Conservation (phyloP, 2,113 vertebrate genomes). For the Sciurus niger region DNA sequence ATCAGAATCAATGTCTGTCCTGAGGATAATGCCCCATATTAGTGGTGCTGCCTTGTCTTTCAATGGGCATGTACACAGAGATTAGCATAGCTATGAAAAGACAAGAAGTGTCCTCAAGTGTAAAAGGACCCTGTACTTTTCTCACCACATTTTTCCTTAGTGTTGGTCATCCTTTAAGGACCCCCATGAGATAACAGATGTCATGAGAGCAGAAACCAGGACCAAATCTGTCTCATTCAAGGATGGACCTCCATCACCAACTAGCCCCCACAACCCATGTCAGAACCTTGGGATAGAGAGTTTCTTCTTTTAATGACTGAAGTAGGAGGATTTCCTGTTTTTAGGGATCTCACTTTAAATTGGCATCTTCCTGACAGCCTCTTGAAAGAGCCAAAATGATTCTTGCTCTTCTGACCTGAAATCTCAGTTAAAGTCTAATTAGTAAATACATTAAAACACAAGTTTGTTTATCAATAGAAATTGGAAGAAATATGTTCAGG, state of each 20-base stretch:
- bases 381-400: not conserved
- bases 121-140: not conserved
- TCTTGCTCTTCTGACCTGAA: not conserved
- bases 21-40: too few relatives aligned
- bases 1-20: not conserved
- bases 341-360: not conserved
- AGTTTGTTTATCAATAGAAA: not conserved
- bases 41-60: not conserved
- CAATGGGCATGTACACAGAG: too few relatives aligned
- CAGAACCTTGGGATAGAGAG: not conserved
- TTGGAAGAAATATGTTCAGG: not conserved
- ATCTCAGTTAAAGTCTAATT: not conserved
- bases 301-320: not conserved
- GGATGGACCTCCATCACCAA: not conserved
- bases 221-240: not conserved
- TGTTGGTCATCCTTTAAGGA: not conserved
- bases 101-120: not conserved
- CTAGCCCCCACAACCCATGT: not conserved
- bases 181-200: not conserved
- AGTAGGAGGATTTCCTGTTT: not conserved
- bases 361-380: too few relatives aligned
- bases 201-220: not conserved
- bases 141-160: not conserved
- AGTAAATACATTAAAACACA: not conserved
- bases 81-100: not conserved